These are phyloP conservation scores for Pomacea maculata DNA, from an alignment of 1,140 invertebrate species.

Conservation along the genomic window DNA sequence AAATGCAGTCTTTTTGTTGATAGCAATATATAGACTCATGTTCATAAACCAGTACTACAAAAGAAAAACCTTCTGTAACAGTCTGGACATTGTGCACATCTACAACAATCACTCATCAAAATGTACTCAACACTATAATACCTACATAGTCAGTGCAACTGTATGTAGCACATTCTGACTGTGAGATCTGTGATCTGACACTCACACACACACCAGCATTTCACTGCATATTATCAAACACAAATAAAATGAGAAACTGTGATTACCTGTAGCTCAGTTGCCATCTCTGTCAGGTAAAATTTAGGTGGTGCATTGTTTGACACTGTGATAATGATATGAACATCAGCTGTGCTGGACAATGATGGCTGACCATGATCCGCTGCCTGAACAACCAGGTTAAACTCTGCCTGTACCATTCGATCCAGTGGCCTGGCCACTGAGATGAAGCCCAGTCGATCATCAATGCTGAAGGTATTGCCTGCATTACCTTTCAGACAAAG, in stretches of 20 bases:
- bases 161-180: no score
- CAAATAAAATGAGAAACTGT: no score
- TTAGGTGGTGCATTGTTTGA: slow-evolving; percentile 88
- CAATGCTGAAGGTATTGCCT: slow-evolving; percentile 83
- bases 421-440: slow-evolving; percentile 80
- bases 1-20: background rate
- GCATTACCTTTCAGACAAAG: slow-evolving; percentile 75
- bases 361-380: slow-evolving; percentile 81
- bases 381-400: slow-evolving; percentile 84
- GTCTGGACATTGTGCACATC: no score
- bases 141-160: no score
- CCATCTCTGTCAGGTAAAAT: slow-evolving; percentile 72
- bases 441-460: slow-evolving; percentile 80
- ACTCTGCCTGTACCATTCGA: slow-evolving; percentile 82
- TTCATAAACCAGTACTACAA: no score
- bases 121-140: no score
- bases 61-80: no score
- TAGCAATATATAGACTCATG: background rate
- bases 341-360: slow-evolving; percentile 79
- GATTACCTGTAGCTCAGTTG: slow-evolving; percentile 75
- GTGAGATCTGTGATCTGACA: no score
- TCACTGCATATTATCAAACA: no score
- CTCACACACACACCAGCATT: no score
- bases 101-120: no score
- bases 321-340: slow-evolving; percentile 87